These are phyloP conservation scores for Matsumurasca onukii DNA, from an alignment of 1,140 invertebrate genomes.

Conservation along the genomic window DNA sequence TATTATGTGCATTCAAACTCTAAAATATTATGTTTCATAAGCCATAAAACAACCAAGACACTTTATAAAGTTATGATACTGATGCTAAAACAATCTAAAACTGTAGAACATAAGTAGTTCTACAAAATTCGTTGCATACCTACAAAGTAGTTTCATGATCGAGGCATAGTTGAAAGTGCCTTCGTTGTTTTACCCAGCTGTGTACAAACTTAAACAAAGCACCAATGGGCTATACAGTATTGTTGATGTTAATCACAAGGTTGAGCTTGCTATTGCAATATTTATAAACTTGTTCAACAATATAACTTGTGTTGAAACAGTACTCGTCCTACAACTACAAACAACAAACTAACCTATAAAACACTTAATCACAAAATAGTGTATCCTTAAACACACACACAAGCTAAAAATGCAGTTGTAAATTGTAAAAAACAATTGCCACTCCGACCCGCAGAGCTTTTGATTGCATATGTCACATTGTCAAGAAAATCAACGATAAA, in stretches of 20 bases:
- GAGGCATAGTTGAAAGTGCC: no score
- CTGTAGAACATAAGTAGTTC: no score
- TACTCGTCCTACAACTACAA: background rate
- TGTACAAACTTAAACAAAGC: background rate
- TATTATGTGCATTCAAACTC: no score
- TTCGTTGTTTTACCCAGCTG: background rate
- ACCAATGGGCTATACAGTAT: background rate
- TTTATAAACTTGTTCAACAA: background rate
- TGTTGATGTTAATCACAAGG: no score
- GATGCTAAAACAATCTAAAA: no score
- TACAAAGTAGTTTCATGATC: no score
- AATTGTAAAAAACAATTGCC: slow-evolving; percentile 18
- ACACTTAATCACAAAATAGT: slow-evolving; percentile 11
- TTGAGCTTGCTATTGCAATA: slow-evolving; percentile 15
- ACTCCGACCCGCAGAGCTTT: slow-evolving; percentile 24
- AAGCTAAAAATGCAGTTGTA: slow-evolving; percentile 28
- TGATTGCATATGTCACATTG: slow-evolving; percentile 27
- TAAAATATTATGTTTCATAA: no score
- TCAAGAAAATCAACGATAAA: slow-evolving; percentile 27
- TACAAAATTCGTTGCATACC: no score
- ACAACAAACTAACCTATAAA: slow-evolving; percentile 20
- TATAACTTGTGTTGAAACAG: background rate
- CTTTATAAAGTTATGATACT: no score
- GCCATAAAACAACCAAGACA: no score
- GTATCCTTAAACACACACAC: background rate